Conservation (phyloP, 2,797 vertebrate genomes). For the Tauraco hartlaubi region DNA sequence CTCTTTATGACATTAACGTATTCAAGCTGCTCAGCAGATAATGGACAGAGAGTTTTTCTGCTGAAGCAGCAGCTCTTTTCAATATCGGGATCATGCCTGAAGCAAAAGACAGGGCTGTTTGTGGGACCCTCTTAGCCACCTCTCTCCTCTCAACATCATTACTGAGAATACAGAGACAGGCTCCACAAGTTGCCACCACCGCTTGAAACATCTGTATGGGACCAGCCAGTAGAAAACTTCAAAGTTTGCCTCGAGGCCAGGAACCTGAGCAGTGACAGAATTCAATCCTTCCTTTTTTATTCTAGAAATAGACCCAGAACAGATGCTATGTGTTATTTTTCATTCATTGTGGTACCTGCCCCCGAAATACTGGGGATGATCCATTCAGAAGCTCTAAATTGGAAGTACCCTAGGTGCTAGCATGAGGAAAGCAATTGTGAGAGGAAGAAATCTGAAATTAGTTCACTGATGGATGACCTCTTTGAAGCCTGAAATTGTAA, state of each 20-base stretch:
- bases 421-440: slow-evolving; percentile 2
- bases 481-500: slow-evolving; percentile 33
- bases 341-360: not conserved
- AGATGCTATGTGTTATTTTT: not conserved
- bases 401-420: not conserved
- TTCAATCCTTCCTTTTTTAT: not conserved
- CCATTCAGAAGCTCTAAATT: not conserved
- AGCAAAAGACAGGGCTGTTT: not conserved
- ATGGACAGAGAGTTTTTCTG: not conserved
- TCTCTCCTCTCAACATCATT: not conserved
- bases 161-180: not conserved
- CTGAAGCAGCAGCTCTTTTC: not conserved
- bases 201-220: not conserved
- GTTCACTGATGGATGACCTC: slow-evolving; percentile 22
- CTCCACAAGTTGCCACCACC: not conserved
- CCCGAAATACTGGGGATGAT: not conserved
- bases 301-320: not conserved
- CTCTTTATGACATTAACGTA: not conserved
- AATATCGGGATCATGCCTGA: not conserved
- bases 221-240: not conserved
- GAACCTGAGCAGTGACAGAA: not conserved
- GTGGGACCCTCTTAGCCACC: not conserved
- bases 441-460: slow-evolving; percentile 47
- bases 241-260: not conserved
- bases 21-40: not conserved